phyloP scores from a whole-genome alignment of 2,888 invertebrate genomes.

The Alloscopus bannaensis region DNA sequence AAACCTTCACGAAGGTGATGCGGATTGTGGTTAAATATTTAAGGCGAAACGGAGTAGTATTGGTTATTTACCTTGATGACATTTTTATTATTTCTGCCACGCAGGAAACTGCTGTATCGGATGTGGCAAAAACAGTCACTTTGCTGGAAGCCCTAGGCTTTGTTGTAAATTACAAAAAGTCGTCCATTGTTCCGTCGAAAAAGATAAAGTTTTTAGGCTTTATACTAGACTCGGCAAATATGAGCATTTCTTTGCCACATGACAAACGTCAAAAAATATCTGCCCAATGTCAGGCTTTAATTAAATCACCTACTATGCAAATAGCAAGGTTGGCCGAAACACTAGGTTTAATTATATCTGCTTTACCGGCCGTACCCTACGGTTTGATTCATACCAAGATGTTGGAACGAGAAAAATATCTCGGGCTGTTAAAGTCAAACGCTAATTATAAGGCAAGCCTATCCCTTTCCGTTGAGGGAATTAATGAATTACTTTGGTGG shows the following conservation, averaged over 20 bases:
- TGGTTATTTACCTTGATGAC: constrained; percentile 8
- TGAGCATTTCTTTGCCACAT: background rate
- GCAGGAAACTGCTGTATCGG: background rate
- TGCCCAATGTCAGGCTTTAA: background rate
- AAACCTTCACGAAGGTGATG: constrained; percentile 5
- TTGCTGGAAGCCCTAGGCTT: background rate
- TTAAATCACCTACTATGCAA: background rate
- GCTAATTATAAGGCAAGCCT: background rate
- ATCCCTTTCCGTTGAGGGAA: background rate
- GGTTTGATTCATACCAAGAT: background rate
- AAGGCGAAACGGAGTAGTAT: background rate
- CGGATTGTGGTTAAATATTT: background rate
- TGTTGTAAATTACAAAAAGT: constrained; percentile 8
- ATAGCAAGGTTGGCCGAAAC: background rate
- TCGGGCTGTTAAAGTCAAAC: background rate
- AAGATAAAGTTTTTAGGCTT: constrained; percentile 14
- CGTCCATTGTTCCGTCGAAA: background rate
- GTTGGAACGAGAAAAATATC: constrained; percentile 16
- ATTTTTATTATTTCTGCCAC: background rate
- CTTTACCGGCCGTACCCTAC: constrained; percentile 3
- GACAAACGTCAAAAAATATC: background rate
- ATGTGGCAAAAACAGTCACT: background rate
- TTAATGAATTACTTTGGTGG: constrained; percentile 19
- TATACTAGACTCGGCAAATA: background rate
- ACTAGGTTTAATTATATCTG: constrained; percentile 1